Conservation (phyloP, 2,888 invertebrate species). For the Parnassius apollo region DNA sequence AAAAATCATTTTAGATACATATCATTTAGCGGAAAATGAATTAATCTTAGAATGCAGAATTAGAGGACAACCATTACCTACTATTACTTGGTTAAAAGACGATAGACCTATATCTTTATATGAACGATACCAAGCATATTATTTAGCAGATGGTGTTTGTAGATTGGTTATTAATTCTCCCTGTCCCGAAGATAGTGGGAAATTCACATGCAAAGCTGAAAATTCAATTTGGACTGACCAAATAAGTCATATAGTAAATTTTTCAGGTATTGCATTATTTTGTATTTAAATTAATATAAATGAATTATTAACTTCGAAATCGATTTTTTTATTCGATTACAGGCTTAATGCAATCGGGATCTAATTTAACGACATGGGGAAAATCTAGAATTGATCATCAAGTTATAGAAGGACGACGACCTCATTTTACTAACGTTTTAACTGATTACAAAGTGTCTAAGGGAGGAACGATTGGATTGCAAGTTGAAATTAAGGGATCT, state of each 20-base stretch:
- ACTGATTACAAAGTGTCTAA: conserved; percentile 86
- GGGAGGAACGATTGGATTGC: conserved; percentile 90
- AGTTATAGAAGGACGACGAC: conserved; percentile 79
- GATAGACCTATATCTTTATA: conserved; percentile 77
- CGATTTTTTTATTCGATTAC: no score
- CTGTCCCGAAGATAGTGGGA: conserved; percentile 85
- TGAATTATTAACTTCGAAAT: no score
- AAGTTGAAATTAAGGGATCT: conserved; percentile 88
- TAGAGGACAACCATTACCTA: conserved; percentile 86
- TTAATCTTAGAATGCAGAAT: conserved; percentile 89
- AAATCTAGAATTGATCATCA: conserved; percentile 55
- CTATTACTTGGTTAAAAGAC: conserved; percentile 89
- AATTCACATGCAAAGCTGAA: conserved; percentile 88
- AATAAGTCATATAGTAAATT: conserved; percentile 86
- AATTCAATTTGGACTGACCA: conserved; percentile 87
- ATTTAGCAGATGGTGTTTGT: conserved; percentile 88
- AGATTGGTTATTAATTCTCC: conserved; percentile 85
- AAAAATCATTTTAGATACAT: conserved; percentile 82
- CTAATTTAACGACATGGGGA: conserved; percentile 58
- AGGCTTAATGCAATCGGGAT: conserved; percentile 32
- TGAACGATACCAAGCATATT: conserved; percentile 83
- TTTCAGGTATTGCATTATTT: conserved; percentile 73
- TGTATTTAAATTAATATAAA: neutral
- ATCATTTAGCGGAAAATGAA: conserved; percentile 86
- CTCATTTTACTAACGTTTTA: conserved; percentile 85